A percentile compares a stretch with the other conserved stretches of the same genome.
phyloP scores from a whole-genome alignment of 1,140 invertebrate genomes.

The Drosophila mojavensis region DNA sequence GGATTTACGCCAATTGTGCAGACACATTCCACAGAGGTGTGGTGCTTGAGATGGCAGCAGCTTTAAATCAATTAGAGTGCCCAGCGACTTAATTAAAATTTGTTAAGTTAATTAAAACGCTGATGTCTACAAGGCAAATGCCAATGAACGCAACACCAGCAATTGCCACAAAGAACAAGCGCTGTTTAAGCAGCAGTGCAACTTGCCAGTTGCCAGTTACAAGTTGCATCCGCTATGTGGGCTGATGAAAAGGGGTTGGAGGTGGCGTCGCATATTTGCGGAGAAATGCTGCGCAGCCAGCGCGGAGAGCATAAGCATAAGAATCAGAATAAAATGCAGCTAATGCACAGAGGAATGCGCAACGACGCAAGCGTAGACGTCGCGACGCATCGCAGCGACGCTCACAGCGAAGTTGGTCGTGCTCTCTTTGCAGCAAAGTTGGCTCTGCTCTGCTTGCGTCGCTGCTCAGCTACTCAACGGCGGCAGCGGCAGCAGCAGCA shows the following conservation, averaged over 20 bases:
- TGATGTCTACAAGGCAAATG: slow-evolving; percentile 43
- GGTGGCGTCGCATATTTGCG: slow-evolving; percentile 53
- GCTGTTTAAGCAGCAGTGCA: slow-evolving; percentile 55
- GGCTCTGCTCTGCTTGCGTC: slow-evolving; percentile 11
- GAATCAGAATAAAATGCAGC: slow-evolving; percentile 77
- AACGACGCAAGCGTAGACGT: slow-evolving; percentile 35
- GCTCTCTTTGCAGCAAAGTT: slow-evolving; percentile 1
- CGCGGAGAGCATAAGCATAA: slow-evolving; percentile 24
- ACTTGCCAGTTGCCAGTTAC: slow-evolving; percentile 28
- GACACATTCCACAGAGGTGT: slow-evolving; percentile 34
- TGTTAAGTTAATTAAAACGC: slow-evolving; percentile 69
- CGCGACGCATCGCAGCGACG: slow-evolving; percentile 12
- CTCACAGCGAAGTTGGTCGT: slow-evolving; percentile 8
- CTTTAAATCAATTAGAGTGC: slow-evolving; percentile 70
- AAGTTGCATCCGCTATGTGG: slow-evolving; percentile 59
- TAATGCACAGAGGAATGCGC: slow-evolving; percentile 76
- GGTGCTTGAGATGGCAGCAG: slow-evolving; percentile 20
- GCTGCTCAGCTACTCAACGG: slow-evolving; percentile 9
- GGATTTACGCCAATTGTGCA: slow-evolving; percentile 39
- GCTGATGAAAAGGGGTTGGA: slow-evolving; percentile 30
- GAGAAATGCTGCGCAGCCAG: slow-evolving; percentile 67
- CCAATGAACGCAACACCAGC: slow-evolving; percentile 61
- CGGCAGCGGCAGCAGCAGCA: slow-evolving; percentile 13
- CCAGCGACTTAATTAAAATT: slow-evolving; percentile 77
- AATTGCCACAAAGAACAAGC: slow-evolving; percentile 48